Evolutionary conservation across 2,113 vertebrate species (phyloP).

Genomic region (Corapipo altera): DNA sequence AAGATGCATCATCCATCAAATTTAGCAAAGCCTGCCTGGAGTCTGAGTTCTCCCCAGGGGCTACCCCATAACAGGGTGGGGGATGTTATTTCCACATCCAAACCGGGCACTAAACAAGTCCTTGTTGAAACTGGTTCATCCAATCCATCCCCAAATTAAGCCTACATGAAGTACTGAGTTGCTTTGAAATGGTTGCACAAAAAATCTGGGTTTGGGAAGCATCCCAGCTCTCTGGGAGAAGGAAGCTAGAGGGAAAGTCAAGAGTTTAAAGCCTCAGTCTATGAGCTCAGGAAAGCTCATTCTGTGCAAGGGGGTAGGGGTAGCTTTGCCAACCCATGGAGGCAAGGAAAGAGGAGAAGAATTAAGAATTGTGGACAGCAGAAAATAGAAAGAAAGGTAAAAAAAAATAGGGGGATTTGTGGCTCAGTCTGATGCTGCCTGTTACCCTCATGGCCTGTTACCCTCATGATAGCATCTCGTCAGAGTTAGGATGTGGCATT

Average conservation of each 20-base stretch:
- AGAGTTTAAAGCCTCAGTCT: background rate
- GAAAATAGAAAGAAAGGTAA: background rate
- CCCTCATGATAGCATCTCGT: background rate
- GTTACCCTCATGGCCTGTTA: background rate
- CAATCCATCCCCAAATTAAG: background rate
- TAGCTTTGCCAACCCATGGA: background rate
- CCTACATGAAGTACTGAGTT: rapidly evolving
- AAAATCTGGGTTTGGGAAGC: background rate
- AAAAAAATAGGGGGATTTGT: background rate
- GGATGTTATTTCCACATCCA: background rate
- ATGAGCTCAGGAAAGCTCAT: background rate
- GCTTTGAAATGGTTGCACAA: background rate
- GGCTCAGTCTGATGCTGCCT: background rate
- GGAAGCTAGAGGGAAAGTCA: background rate
- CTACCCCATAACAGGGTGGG: background rate
- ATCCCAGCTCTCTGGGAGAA: background rate
- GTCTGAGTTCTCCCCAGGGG: background rate
- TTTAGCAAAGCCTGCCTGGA: background rate
- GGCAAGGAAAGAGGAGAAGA: background rate
- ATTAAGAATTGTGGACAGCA: background rate
- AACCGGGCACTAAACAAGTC: background rate
- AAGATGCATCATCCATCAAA: background rate
- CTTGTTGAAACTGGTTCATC: rapidly evolving
- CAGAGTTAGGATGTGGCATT: background rate
- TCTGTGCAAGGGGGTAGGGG: background rate